A percentile compares a stretch with the other conserved stretches of the same genome.
These are phyloP conservation scores for Zelleria hepariella DNA, from an alignment of 2,888 invertebrate genomes.

Conservation along the genomic window DNA sequence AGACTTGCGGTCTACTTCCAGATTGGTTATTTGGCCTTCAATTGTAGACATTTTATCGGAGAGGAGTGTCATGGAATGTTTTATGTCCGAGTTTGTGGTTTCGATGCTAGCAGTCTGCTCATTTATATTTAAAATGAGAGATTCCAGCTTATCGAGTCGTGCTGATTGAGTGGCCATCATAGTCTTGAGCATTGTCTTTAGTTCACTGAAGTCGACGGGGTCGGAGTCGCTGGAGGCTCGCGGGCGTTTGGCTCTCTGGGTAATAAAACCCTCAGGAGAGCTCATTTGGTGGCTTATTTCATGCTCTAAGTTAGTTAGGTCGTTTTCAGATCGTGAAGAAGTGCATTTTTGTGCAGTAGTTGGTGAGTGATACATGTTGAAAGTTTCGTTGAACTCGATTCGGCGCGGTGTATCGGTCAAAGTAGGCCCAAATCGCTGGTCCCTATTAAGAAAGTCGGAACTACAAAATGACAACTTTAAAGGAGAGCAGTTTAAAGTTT, in stretches of 20 bases:
- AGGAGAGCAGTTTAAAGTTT: too few relatives aligned
- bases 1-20: neutral
- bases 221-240: neutral
- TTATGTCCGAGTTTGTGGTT: neutral
- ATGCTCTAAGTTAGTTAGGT: neutral
- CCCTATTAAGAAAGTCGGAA: too few relatives aligned
- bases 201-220: neutral
- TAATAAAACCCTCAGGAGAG: neutral
- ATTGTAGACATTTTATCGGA: neutral
- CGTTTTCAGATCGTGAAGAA: neutral
- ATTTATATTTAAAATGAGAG: neutral
- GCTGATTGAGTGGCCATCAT: neutral
- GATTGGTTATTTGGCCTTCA: neutral
- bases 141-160: neutral
- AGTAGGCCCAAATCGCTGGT: neutral
- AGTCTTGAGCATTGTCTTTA: neutral
- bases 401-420: neutral
- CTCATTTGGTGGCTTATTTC: neutral
- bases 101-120: neutral
- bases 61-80: neutral
- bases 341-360: neutral
- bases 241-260: conserved; percentile 1
- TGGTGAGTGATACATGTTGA: neutral
- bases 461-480: too few relatives aligned
- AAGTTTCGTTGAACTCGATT: too few relatives aligned